Evolutionary conservation across 2,888 invertebrate species (phyloP), one percentile per base, ranked within the genome.

Genomic region (Clanis bilineata): DNA sequence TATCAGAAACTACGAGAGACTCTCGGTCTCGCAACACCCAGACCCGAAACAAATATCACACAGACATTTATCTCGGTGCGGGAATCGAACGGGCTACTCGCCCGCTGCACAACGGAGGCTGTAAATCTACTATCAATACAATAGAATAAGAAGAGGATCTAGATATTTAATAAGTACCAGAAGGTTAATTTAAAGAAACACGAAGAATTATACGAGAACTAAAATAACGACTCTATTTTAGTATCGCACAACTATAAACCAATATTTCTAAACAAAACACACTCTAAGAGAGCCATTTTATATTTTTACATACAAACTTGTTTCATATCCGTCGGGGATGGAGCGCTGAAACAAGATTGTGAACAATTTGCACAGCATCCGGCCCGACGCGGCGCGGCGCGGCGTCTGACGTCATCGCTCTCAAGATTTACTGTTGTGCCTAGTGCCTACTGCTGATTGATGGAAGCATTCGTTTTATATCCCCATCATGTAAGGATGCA

Each of bases 301-400:
- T 18, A 32, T 18, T 28, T 51, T 51, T 18, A 18, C 51, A 51
- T 51, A 32, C 51, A 51, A 51, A 51, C 51, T 51, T 28, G 51
- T 51, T 51, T 51, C 51, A 51, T 51, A 51, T 51, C 51, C 51
- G 51, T 18, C 28, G 32, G 32, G 32, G 51, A 10, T 10, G 28
- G 32, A 51, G 28, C 7, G 18, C 51, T 51, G 10, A 21, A 51
- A 51, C 51, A 51, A 51, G 51, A 51, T 51, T 51, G 51, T 32
- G 51, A 51, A 51, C 51, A 51, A 51, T 51, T 51, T 51, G 51
- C 32, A 10, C 28, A 32, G 28, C 51, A 18, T 51, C 51, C 51
- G 51, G 32, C 18, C 28, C 25, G 25, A 15, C 44, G 21, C 12
- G 44, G 44, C 32, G 32, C 28, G 47, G 28, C 15, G n/a, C 28